These are phyloP conservation scores for Coregonus suidteri DNA, from an alignment of 2,797 vertebrate genomes.

Conservation along the genomic window DNA sequence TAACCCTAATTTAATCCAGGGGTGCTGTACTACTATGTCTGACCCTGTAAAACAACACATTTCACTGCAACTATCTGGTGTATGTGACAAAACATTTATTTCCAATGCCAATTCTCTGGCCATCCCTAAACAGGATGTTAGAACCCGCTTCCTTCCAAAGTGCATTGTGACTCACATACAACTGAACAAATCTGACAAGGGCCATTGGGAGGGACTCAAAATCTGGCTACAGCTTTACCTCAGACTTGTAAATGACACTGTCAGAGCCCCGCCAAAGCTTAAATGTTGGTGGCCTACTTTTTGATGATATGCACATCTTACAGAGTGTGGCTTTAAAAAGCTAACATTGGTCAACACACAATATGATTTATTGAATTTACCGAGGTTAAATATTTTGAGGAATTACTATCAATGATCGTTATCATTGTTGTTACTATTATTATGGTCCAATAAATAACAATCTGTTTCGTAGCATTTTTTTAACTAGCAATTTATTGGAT, in stretches of 20 bases:
- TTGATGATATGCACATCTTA: neutral
- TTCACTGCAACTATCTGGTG: neutral
- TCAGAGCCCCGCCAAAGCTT: neutral
- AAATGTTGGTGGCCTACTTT: neutral
- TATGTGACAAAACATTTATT: constrained; percentile 19
- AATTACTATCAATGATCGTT: neutral
- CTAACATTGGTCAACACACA: neutral
- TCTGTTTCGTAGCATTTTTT: neutral
- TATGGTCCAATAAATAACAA: neutral
- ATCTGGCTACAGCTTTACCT: neutral
- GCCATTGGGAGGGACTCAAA: neutral
- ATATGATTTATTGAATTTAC: neutral
- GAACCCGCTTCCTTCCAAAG: constrained; percentile 57
- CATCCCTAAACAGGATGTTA: constrained; percentile 62
- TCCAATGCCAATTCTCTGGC: neutral
- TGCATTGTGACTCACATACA: constrained; percentile 53
- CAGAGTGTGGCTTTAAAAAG: neutral
- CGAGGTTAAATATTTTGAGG: neutral
- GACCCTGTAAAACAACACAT: neutral
- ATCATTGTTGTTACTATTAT: neutral
- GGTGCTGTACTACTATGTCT: neutral
- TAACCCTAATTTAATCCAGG: too few species aligned
- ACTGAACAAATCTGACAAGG: constrained; percentile 17
- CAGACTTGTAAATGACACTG: neutral
- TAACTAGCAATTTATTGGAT: neutral